Conservation (phyloP, 1,140 invertebrate species). For the Drosophila triauraria region DNA sequence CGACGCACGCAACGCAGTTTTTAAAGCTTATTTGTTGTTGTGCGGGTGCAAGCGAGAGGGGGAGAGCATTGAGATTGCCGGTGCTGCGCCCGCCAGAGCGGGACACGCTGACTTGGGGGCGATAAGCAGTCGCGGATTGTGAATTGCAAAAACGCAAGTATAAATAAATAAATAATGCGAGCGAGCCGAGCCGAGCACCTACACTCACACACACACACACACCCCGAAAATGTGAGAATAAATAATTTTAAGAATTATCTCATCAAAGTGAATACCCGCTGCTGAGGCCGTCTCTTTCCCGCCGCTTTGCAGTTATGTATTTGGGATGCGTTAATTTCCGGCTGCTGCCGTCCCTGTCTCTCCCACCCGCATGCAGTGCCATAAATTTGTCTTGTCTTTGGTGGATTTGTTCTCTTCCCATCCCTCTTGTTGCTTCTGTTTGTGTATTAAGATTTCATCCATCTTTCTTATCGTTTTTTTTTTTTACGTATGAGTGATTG, state of each 20-base stretch:
- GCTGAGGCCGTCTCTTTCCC: slow-evolving; percentile 15
- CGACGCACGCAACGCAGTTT: slow-evolving; percentile 72
- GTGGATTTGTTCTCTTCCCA: too few species aligned
- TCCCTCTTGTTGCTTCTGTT: slow-evolving; percentile 1
- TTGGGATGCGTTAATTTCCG: slow-evolving; percentile 55
- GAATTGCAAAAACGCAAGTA: slow-evolving; percentile 75
- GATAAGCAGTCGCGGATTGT: slow-evolving; percentile 43
- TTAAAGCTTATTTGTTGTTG: slow-evolving; percentile 31
- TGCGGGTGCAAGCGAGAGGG: slow-evolving; percentile 6
- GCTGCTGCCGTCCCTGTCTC: background rate
- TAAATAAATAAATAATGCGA: slow-evolving; percentile 71
- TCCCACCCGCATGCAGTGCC: slow-evolving; percentile 1
- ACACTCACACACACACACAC: slow-evolving; percentile 7
- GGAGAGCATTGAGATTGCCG: slow-evolving; percentile 6
- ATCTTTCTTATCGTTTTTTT: slow-evolving; percentile 17
- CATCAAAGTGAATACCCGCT: slow-evolving; percentile 49
- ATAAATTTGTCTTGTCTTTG: slow-evolving; percentile 26
- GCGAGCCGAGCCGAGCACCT: slow-evolving; percentile 5
- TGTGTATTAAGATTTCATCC: slow-evolving; percentile 14
- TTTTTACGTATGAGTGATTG: slow-evolving; percentile 66
- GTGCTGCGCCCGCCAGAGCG: slow-evolving; percentile 2
- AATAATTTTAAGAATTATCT: slow-evolving; percentile 70
- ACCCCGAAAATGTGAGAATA: slow-evolving; percentile 15
- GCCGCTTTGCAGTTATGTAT: slow-evolving; percentile 8
- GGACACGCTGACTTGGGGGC: background rate